phyloP scores from a whole-genome alignment of 2,797 vertebrate species.

The Okamejei kenojei region DNA sequence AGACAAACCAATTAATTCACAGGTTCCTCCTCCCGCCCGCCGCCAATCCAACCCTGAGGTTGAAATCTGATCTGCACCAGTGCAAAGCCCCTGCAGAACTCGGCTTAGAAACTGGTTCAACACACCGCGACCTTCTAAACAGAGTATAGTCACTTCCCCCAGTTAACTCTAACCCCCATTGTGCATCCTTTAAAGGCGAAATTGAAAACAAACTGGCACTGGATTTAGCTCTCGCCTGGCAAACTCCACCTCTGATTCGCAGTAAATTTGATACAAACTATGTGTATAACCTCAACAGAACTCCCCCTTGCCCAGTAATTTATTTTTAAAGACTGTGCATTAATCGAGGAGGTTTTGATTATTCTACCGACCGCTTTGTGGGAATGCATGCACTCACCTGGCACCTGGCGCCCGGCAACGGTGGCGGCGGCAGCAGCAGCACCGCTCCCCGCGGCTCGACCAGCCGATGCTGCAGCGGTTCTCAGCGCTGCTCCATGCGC shows the following conservation, averaged over 20 bases:
- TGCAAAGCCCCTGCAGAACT: neutral
- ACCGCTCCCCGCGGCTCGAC: neutral
- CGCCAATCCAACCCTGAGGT: neutral
- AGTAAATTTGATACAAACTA: neutral
- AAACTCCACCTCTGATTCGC: neutral
- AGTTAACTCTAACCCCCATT: neutral
- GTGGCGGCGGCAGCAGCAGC: neutral
- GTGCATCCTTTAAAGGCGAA: neutral
- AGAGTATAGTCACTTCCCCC: neutral
- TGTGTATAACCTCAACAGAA: no score
- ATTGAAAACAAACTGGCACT: neutral
- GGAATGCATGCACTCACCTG: neutral
- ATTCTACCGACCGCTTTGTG: no score
- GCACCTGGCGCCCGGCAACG: neutral
- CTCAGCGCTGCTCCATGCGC: constrained; percentile 22
- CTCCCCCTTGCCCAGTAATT: neutral
- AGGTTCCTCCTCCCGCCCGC: neutral
- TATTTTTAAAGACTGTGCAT: neutral
- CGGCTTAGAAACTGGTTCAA: neutral
- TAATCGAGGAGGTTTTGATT: no score
- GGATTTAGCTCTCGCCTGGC: neutral
- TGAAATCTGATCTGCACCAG: neutral
- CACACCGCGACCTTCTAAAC: neutral
- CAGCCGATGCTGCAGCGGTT: neutral
- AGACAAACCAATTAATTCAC: no score